Percentiles rank a stretch among this genome's conserved stretches.
phyloP scores from a whole-genome alignment of 2,888 invertebrate species.

The Trissonchulus sp. region DNA sequence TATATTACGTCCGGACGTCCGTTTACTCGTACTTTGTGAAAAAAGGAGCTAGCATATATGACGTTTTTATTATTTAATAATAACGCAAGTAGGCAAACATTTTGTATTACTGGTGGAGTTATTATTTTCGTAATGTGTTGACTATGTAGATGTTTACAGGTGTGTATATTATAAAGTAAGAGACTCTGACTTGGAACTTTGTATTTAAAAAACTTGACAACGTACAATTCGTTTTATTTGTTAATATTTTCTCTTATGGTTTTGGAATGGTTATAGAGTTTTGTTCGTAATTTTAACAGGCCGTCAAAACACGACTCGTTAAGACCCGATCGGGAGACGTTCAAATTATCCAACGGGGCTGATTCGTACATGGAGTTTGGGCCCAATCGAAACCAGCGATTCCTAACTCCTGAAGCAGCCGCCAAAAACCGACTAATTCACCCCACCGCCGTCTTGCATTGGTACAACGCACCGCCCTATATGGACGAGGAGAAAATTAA shows the following conservation, averaged over 20 bases:
- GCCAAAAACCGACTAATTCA: constrained; percentile 83
- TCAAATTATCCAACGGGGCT: constrained; percentile 86
- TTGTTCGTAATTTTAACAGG: too few species aligned
- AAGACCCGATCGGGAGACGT: constrained; percentile 92
- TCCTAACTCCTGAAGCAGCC: constrained; percentile 89
- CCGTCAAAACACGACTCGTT: constrained; percentile 89
- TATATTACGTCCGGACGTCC: too few species aligned
- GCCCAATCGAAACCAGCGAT: constrained; percentile 62
- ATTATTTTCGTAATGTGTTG: not conserved
- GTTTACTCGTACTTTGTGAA: too few species aligned
- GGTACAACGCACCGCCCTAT: constrained; percentile 96
- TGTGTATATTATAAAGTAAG: not conserved
- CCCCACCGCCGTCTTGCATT: constrained; percentile 69
- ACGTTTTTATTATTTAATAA: too few species aligned
- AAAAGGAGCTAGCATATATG: too few species aligned
- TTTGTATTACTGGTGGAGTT: not conserved
- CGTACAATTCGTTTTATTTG: too few species aligned
- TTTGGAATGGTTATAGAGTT: constrained; percentile 44
- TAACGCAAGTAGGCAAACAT: too few species aligned
- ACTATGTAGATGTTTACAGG: not conserved
- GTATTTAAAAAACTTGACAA: not conserved
- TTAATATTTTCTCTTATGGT: not conserved
- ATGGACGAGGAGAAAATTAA: constrained; percentile 79
- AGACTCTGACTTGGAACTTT: not conserved
- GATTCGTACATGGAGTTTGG: constrained; percentile 82